Base-by-base conservation (phyloP, 2,797 vertebrate genomes). In the Cygnus olor region DNA sequence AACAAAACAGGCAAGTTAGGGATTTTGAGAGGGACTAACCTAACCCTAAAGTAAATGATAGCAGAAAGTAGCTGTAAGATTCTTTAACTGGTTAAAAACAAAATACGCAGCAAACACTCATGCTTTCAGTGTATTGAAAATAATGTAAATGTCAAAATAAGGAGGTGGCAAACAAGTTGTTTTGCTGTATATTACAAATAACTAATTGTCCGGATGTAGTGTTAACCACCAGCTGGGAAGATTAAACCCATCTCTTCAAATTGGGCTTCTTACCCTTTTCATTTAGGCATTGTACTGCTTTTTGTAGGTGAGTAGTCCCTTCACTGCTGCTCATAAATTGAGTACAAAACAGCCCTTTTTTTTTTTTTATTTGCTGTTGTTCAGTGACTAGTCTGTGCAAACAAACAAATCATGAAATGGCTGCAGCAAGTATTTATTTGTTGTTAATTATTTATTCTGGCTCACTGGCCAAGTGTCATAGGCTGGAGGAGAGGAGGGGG, bases 401-500 rank as follows among this genome's bases (percentile, higher is more conserved):
- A 76, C 14, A 64, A 66, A 68, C 11, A 81, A 80, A 47, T 53
- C 4, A 30, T 20, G 14, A 73, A 92, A 81, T 38, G 57, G 70
- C 60, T 79, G 22, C 28, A 34, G 56, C 0, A 2, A 54, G 34
- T 53, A 47, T 54, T 63, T 86, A 57, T 47, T 94, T 47, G 30
- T n/a, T 40, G 8, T 34, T 66, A 69, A 58, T 71, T 73, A 68
- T 8, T 63, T 38, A 58, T 54, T 10, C 2, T 64, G 56, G 6
- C 27, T 83, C 38, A 32, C 42, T 32, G 69, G 17, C 38, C 42
- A 53, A 47, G 49, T 56, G 24, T 63, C 54, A 20, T 2, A 53
- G 16, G 45, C 45, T 58, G 32, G 0, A 0, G 58, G 47, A 72
- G 20, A 49, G 1, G 2, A 1, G 2, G 6, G 19, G 20, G 22